phyloP scores from a whole-genome alignment of 2,888 invertebrate genomes.

The Rhagonycha fulva region DNA sequence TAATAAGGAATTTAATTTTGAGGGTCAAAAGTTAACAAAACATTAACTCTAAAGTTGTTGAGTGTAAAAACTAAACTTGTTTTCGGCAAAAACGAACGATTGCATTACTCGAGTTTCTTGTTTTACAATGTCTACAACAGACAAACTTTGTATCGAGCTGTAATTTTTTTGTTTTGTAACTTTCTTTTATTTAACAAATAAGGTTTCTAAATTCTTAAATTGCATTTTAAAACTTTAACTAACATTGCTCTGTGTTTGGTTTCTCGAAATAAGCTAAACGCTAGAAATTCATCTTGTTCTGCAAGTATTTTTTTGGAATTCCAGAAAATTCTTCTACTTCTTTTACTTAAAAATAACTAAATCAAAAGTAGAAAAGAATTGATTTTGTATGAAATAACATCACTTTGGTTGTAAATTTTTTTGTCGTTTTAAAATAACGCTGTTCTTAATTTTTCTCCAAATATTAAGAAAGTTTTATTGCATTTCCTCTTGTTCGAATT shows the following conservation, averaged over 20 bases:
- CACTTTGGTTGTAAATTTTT: too few relatives aligned
- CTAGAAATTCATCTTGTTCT: neutral
- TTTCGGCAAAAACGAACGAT: constrained; percentile 13
- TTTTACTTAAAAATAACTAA: too few relatives aligned
- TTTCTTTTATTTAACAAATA: neutral
- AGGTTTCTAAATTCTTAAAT: neutral
- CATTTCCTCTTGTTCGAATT: too few relatives aligned
- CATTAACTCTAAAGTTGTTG: constrained; percentile 6
- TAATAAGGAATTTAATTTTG: constrained; percentile 2
- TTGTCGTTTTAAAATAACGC: too few relatives aligned
- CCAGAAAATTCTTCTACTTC: neutral
- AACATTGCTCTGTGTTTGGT: neutral
- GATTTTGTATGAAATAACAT: too few relatives aligned
- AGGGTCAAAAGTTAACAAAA: constrained; percentile 3
- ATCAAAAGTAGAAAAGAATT: too few relatives aligned
- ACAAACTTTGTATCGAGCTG: constrained; percentile 9
- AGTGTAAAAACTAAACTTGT: constrained; percentile 11
- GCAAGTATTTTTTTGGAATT: neutral
- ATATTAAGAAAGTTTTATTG: too few relatives aligned
- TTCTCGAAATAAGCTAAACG: neutral
- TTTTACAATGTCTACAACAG: constrained; percentile 10
- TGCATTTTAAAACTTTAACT: neutral
- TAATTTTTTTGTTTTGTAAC: neutral
- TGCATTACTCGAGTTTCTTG: constrained; percentile 17
- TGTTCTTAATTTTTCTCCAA: too few relatives aligned